These are phyloP conservation scores for Mastacembelus armatus DNA, from an alignment of 2,797 vertebrate species.

Conservation along the genomic window DNA sequence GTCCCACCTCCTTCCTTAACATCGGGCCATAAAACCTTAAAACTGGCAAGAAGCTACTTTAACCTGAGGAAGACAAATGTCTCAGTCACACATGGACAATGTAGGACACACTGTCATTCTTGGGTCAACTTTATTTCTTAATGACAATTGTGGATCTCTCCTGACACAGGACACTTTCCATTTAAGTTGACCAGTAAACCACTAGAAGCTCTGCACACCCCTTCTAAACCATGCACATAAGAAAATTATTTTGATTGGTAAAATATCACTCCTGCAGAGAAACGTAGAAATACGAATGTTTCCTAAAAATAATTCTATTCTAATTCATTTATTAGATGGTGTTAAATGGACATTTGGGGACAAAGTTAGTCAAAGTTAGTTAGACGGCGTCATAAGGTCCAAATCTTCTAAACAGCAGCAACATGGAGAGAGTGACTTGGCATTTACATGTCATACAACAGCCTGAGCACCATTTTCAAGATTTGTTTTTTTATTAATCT, in stretches of 20 bases:
- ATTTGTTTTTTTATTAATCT: background rate
- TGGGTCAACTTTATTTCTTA: background rate
- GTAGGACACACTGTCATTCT: background rate
- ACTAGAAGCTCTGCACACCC: no score
- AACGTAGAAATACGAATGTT: background rate
- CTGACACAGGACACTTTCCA: background rate
- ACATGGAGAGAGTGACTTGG: no score
- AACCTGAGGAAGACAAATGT: background rate
- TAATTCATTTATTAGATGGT: no score
- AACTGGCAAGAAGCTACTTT: conserved; percentile 29
- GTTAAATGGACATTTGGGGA: background rate
- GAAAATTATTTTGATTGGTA: conserved; percentile 1
- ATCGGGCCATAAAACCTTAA: conserved; percentile 53
- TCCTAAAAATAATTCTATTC: background rate
- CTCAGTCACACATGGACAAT: background rate
- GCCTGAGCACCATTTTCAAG: background rate
- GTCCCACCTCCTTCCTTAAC: conserved; percentile 68
- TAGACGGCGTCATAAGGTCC: no score
- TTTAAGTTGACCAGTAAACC: no score
- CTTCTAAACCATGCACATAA: no score
- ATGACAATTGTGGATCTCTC: background rate
- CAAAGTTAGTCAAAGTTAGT: background rate
- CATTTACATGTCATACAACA: no score
- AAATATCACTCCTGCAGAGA: background rate
- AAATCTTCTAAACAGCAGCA: background rate